Percentiles rank a stretch among this genome's conserved stretches.
These are phyloP conservation scores for Rhagophthalmus giganteus DNA, from an alignment of 2,888 invertebrate genomes.

Conservation along the genomic window DNA sequence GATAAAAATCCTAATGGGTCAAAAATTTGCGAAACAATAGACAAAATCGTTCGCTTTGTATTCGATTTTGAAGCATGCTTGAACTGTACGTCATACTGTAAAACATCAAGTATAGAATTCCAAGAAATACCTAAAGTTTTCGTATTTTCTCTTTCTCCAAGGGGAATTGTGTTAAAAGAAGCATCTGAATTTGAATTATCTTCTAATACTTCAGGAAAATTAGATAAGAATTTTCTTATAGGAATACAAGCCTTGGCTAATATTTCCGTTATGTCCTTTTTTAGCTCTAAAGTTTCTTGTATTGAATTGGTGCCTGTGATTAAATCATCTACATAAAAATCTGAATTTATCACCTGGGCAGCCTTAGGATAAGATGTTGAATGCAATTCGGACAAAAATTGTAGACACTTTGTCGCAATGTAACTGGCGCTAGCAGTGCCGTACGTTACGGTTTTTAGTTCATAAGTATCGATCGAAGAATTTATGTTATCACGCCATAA, in stretches of 20 bases:
- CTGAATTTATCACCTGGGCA: slow-evolving; percentile 1
- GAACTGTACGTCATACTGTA: slow-evolving; percentile 9
- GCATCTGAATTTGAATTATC: not conserved
- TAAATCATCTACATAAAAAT: slow-evolving; percentile 25
- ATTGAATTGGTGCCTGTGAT: slow-evolving; percentile 4
- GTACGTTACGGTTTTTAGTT: too few relatives aligned
- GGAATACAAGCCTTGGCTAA: slow-evolving; percentile 3
- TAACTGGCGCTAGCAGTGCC: slow-evolving; percentile 36
- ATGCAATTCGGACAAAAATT: slow-evolving; percentile 22
- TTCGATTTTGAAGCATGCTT: not conserved
- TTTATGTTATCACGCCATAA: too few relatives aligned
- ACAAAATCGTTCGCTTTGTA: slow-evolving; percentile 8
- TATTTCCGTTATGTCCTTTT: slow-evolving; percentile 5
- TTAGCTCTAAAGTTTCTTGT: not conserved
- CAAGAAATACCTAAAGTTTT: slow-evolving; percentile 19
- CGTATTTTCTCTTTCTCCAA: slow-evolving; percentile 6
- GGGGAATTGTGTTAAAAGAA: slow-evolving; percentile 1
- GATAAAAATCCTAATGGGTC: slow-evolving; percentile 13
- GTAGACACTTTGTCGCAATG: slow-evolving; percentile 28
- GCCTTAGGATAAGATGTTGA: slow-evolving; percentile 1
- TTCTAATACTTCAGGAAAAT: too few relatives aligned
- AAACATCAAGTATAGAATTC: slow-evolving; percentile 15
- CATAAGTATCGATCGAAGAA: too few relatives aligned
- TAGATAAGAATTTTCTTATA: slow-evolving; percentile 9
- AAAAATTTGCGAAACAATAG: slow-evolving; percentile 7